Evolutionary conservation across 2,113 vertebrate genomes (phyloP).

Genomic region (Chlorocebus sabaeus): DNA sequence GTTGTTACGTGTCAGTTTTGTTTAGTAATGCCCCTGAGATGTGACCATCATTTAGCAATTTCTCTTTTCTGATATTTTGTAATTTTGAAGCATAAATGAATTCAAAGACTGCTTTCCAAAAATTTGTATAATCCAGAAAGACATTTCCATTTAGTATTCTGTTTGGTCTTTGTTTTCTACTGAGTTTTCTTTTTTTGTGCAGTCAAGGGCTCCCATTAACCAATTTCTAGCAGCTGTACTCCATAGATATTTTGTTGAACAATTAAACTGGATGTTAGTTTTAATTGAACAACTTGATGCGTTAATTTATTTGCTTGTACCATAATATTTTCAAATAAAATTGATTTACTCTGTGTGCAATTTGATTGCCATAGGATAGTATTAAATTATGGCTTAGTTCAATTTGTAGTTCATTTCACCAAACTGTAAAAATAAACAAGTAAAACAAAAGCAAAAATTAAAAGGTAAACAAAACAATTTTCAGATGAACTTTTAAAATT

Average conservation of each 20-base stretch:
- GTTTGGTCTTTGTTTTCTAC: background rate
- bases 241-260: background rate
- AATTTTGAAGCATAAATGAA: slow-evolving; percentile 24
- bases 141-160: background rate
- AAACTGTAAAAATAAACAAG: background rate
- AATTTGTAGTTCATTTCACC: background rate
- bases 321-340: background rate
- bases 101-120: slow-evolving; percentile 7
- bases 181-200: background rate
- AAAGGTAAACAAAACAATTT: background rate
- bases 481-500: background rate
- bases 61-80: background rate
- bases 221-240: background rate
- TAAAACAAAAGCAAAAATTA: background rate
- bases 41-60: background rate
- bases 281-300: background rate
- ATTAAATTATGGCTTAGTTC: background rate
- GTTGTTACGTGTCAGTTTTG: background rate
- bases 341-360: background rate
- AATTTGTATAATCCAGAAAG: background rate
- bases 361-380: background rate
- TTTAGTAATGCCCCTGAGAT: background rate
- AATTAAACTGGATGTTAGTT: background rate
- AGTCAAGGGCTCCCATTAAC: fast-evolving
- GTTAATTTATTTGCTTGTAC: background rate